Percentiles rank a stretch among this genome's conserved stretches.
Evolutionary conservation across 2,797 vertebrate species (phyloP).

Genomic region (Hafferia zeledoni): DNA sequence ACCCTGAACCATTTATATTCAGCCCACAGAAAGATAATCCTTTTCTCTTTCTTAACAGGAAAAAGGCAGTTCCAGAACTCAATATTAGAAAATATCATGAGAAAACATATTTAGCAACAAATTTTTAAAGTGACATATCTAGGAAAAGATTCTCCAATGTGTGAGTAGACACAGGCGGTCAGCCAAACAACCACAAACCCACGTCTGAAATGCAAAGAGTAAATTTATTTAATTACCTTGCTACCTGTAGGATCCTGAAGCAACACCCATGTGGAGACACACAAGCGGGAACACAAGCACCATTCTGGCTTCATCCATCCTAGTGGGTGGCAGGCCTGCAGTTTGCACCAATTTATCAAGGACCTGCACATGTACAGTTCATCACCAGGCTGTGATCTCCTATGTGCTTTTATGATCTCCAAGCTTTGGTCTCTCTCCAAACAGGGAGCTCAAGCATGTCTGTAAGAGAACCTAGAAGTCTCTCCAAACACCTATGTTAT

Average conservation of each 20-base stretch:
- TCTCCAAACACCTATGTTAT: background rate
- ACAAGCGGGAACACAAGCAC: too few species aligned
- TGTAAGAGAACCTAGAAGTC: background rate
- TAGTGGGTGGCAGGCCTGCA: background rate
- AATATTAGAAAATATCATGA: background rate
- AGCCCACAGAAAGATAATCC: background rate
- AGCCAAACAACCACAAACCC: background rate
- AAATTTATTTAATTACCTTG: too few species aligned
- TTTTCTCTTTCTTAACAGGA: background rate
- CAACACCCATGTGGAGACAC: too few species aligned
- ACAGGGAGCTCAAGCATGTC: background rate
- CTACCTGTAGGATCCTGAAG: background rate
- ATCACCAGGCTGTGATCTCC: background rate
- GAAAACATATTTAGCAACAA: background rate
- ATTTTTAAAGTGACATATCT: background rate
- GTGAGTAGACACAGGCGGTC: background rate
- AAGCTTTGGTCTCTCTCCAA: background rate
- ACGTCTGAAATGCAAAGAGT: background rate
- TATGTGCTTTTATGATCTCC: background rate
- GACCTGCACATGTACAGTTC: background rate
- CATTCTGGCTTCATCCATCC: background rate
- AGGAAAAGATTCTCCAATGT: background rate
- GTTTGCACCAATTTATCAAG: background rate
- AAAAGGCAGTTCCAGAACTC: background rate
- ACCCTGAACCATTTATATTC: background rate